These are phyloP conservation scores for Mionectes macconnelli DNA, from an alignment of 2,113 vertebrate species.

Conservation along the genomic window DNA sequence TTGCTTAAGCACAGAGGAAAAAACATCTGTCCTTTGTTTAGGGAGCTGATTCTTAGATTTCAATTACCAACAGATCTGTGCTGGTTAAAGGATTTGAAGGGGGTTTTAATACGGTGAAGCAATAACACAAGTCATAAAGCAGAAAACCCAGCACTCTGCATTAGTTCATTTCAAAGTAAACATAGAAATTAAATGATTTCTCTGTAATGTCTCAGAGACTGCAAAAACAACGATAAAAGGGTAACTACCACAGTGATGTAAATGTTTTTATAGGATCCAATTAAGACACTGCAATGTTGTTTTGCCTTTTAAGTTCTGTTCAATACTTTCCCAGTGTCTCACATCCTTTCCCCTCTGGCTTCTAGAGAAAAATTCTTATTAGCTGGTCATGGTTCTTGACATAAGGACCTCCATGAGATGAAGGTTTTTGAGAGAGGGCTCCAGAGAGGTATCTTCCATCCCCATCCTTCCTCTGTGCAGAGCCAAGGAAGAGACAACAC, in stretches of 20 bases:
- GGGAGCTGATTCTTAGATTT: neutral
- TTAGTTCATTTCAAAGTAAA: constrained; percentile 20
- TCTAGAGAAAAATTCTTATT: neutral
- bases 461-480: neutral
- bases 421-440: neutral
- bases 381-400: neutral
- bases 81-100: neutral
- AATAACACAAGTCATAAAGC: neutral
- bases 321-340: neutral
- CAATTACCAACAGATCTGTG: neutral
- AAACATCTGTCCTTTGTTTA: neutral
- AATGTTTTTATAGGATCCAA: constrained; percentile 11
- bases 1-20: neutral
- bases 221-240: constrained; percentile 4
- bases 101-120: neutral
- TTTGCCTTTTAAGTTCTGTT: constrained; percentile 1
- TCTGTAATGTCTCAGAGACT: neutral
- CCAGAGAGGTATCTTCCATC: neutral
- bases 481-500: neutral
- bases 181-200: constrained; percentile 6
- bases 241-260: neutral
- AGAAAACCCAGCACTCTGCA: neutral
- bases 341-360: neutral
- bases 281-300: neutral
- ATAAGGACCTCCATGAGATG: neutral